These are phyloP conservation scores for Indicator maculatus DNA, from an alignment of 2,113 vertebrate species.

Conservation along the genomic window DNA sequence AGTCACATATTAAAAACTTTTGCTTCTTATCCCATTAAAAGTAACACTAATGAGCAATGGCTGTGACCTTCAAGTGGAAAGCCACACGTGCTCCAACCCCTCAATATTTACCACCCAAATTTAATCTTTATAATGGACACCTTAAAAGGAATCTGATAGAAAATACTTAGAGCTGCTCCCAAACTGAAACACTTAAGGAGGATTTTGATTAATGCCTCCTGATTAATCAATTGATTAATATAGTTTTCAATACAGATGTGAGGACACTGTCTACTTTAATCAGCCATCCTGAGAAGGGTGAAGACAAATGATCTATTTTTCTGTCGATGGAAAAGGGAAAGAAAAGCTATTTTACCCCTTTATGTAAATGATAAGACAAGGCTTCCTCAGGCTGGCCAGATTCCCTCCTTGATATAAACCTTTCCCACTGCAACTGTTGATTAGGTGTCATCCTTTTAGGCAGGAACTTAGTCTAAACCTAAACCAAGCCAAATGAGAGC, in stretches of 20 bases:
- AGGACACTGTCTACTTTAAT: conserved; percentile 96
- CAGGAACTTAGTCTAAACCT: conserved; percentile 70
- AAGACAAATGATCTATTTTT: conserved; percentile 88
- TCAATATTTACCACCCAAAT: conserved; percentile 85
- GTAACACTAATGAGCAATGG: conserved; percentile 84
- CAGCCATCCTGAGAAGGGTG: conserved; percentile 88
- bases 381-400: conserved; percentile 64
- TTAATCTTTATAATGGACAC: conserved; percentile 89
- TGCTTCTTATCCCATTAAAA: conserved; percentile 87
- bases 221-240: conserved; percentile 99
- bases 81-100: conserved; percentile 78
- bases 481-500: background rate
- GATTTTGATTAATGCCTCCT: conserved; percentile 90
- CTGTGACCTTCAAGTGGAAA: conserved; percentile 82
- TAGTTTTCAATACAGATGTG: conserved; percentile 94
- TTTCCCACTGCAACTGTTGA: conserved; percentile 72
- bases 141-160: conserved; percentile 89
- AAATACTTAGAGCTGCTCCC: conserved; percentile 83
- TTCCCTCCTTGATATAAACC: conserved; percentile 71
- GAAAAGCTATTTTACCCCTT: conserved; percentile 74
- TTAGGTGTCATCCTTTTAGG: conserved; percentile 76
- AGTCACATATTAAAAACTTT: conserved; percentile 84
- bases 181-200: conserved; percentile 86
- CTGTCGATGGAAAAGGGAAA: conserved; percentile 66
- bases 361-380: conserved; percentile 76